Evolutionary conservation across 2,888 invertebrate species (phyloP), one percentile per base, ranked within the genome.

Genomic region (Branchipolynoe longqiensis): DNA sequence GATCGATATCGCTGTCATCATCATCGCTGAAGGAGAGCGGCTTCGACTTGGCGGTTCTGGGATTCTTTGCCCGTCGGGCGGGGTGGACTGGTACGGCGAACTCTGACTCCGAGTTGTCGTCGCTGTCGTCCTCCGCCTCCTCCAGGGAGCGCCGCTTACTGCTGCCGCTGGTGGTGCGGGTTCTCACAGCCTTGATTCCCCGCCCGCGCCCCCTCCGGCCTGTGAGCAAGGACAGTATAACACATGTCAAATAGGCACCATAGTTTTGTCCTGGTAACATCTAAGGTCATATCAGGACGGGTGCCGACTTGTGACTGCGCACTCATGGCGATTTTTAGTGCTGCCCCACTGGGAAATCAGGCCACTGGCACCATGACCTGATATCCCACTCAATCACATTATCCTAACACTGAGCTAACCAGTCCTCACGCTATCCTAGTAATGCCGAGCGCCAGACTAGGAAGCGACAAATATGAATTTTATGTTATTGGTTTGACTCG

Each of bases 21-120:
- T 91, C 91, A 74, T 91, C 91, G 8, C 91, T 91, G 78, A 88
- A 90, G 85, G 91, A 91, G 4, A 88, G 87, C n/a, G 90, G 78
- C 36, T 83, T 85, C n/a, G 82, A 83, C 54, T 83, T 82, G 54
- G 56, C 48, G 40, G 64, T 83, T n/a, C 18, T 41, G 12, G 25
- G 25, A 38, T 31, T 83, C 58, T 18, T 25, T 18, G 25, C 62
- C 36, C 58, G 41, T 8, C 56, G n/a, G 18, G 54, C 56, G 36
- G 64, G 73, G n/a, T 28, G 84, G 28, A 1, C 4, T 31, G 78
- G 78, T 2, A 12, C 18, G 1, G 28, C 78, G 28, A 78, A 78
- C 48, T 78, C 78, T 1, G 22, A 3, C 1, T n/a, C 78, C 8
- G 36, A 62, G 0, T 48, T 56, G 0, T 14, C 31, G 33, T 36